Evolutionary conservation across 2,113 vertebrate genomes (phyloP), one percentile per base, ranked within the genome.

Genomic region (Erythrolamprus reginae): DNA sequence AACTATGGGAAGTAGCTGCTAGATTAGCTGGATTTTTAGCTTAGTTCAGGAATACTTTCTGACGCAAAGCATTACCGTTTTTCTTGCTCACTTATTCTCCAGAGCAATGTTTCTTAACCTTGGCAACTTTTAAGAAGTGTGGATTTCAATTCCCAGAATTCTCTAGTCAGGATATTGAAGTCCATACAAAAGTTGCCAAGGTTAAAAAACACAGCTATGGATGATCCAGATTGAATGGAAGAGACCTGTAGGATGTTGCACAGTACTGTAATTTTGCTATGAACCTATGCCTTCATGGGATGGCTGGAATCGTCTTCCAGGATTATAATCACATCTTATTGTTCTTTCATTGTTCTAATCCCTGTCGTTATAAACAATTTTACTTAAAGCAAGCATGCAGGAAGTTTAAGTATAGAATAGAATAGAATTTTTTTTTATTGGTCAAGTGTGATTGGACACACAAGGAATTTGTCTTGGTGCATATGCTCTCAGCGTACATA

Each of bases 381-480:
- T 47, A 50, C 65, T 93, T 91, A 90, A 52, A 94, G 47, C n/a
- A 93, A 90, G 38, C 55, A 92, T 91, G 86, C 89, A 94, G 84
- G 88, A 90, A 95, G 4, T n/a, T n/a, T n/a, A n/a, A n/a, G n/a
- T n/a, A n/a, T n/a, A n/a, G n/a, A n/a, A n/a, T n/a, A n/a, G n/a
- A n/a, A n/a, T n/a, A n/a, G n/a, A n/a, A n/a, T n/a, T n/a, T n/a
- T n/a, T n/a, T n/a, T n/a, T n/a, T n/a, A n/a, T n/a, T n/a, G n/a
- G n/a, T n/a, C n/a, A n/a, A n/a, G n/a, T n/a, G n/a, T n/a, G n/a
- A n/a, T n/a, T n/a, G n/a, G n/a, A n/a, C n/a, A n/a, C n/a, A n/a
- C n/a, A n/a, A n/a, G n/a, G n/a, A n/a, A n/a, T n/a, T n/a, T n/a
- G n/a, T n/a, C n/a, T n/a, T n/a, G n/a, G n/a, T n/a, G n/a, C n/a